Percentiles rank a stretch among this genome's conserved stretches.
Evolutionary conservation across 2,888 invertebrate genomes (phyloP).

Genomic region (Podabrus alpinus): DNA sequence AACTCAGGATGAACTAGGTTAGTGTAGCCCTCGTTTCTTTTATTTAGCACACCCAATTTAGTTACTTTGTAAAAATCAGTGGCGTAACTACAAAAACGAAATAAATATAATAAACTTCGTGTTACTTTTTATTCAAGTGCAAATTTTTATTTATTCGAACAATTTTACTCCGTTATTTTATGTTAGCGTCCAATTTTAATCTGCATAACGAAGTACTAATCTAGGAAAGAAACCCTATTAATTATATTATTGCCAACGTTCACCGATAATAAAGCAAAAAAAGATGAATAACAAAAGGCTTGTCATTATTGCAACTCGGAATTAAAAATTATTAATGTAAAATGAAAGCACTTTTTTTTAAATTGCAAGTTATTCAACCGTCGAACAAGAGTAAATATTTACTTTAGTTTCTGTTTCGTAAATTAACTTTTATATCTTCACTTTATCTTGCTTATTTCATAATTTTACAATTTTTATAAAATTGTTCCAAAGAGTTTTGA

Average conservation of each 20-base stretch:
- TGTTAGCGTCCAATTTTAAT: no score
- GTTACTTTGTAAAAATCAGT: neutral
- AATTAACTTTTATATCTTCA: neutral
- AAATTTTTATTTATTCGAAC: no score
- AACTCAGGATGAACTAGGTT: neutral
- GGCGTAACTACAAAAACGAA: neutral
- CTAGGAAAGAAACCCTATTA: no score
- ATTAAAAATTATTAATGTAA: neutral
- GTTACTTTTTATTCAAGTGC: no score
- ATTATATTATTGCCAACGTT: no score
- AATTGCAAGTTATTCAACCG: neutral
- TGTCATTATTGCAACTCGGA: no score
- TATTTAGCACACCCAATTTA: neutral
- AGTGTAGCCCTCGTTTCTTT: neutral
- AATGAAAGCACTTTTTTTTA: neutral
- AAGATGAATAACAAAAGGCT: no score
- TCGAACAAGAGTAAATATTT: neutral
- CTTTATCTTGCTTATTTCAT: neutral
- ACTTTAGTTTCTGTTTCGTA: neutral
- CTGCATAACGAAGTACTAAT: no score
- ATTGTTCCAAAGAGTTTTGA: neutral
- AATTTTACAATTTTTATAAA: neutral
- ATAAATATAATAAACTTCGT: neutral
- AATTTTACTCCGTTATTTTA: no score
- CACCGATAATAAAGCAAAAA: no score